Base-by-base conservation (phyloP, 2,113 vertebrate species). In the Gopherus flavomarginatus region DNA sequence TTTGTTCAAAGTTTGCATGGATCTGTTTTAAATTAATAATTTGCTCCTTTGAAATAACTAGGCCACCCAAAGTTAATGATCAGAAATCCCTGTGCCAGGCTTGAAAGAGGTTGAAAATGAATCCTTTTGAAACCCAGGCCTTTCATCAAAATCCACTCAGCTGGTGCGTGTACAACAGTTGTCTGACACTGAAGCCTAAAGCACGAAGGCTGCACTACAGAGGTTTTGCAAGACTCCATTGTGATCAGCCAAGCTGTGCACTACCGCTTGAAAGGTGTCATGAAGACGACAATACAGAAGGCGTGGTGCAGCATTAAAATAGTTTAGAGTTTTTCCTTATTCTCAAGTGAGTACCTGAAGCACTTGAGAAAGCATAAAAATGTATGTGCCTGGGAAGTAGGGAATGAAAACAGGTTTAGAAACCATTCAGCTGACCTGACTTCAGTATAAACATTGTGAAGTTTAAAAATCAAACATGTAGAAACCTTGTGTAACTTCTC, bases 131-230 rank as follows among this genome's bases (percentile, higher is more conserved):
- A 94, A 85, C 31, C 38, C 1, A 0, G 47, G 81, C 86, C 82
- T 80, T 96, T 94, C 94, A 82, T 88, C 5, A 1, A 92, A 85
- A 90, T 88, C 49, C 85, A 77, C 83, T 96, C 86, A 88, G 89
- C 81, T 90, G 88, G 82, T 91, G 77, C 6, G 2, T 92, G 79
- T 56, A 35, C 78, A 86, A 80, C 2, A 6, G 72, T 77, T 44
- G 87, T 22, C 57, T 84, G 95, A 49, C 49, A 3, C 54, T 4
- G 21, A 16, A 2, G 42, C 81, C 82, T 81, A 62, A 95, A 91
- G 6, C 3, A 29, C 65, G 83, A 7, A 31, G 83, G 83, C 19
- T 2, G 81, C 81, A 56, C 35, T 53, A 65, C 56, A 6, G 47
- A 1, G 4, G 54, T 49, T 86, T 79, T 2, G 3, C 14, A 1